A percentile compares a stretch with the other conserved stretches of the same genome.
phyloP scores from a whole-genome alignment of 2,888 invertebrate species.

The Drosophila neonasuta region DNA sequence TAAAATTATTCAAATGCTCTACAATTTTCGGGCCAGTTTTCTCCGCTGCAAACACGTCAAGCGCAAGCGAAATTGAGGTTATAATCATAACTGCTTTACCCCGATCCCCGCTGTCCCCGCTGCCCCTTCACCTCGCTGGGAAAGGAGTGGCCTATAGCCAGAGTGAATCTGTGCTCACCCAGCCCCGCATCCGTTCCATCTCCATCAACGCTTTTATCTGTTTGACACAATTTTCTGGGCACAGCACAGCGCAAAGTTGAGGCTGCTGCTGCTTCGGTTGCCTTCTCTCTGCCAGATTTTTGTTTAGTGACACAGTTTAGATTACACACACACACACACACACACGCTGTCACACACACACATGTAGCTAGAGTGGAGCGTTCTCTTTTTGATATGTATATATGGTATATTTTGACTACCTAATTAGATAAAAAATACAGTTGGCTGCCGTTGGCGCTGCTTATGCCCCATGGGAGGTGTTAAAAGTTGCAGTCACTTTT shows the following conservation, averaged over 20 bases:
- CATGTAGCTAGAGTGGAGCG: conserved; percentile 19
- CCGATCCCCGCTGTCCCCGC: not conserved
- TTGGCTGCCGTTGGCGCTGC: conserved; percentile 42
- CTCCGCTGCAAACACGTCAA: conserved; percentile 51
- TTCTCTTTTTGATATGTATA: conserved; percentile 43
- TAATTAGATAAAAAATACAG: conserved; percentile 73
- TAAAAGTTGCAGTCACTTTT: conserved; percentile 59
- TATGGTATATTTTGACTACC: conserved; percentile 69
- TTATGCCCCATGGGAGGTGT: conserved; percentile 51
- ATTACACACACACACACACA: conserved; percentile 49
- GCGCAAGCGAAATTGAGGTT: conserved; percentile 69
- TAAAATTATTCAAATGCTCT: conserved; percentile 76
- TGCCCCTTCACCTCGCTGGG: not conserved
- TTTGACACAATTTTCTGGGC: conserved; percentile 76
- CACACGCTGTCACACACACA: conserved; percentile 11
- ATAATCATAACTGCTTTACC: conserved; percentile 68
- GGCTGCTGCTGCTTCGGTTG: conserved; percentile 6
- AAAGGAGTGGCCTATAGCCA: conserved; percentile 31
- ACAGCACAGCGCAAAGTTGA: conserved; percentile 60
- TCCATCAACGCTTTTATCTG: conserved; percentile 66
- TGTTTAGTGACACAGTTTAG: conserved; percentile 78
- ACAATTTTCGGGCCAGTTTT: conserved; percentile 76
- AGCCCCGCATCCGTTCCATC: conserved; percentile 25
- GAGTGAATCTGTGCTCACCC: conserved; percentile 3
- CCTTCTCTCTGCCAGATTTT: conserved; percentile 53